phyloP scores from a whole-genome alignment of 2,888 invertebrate genomes.

The Micropterix aruncella region DNA sequence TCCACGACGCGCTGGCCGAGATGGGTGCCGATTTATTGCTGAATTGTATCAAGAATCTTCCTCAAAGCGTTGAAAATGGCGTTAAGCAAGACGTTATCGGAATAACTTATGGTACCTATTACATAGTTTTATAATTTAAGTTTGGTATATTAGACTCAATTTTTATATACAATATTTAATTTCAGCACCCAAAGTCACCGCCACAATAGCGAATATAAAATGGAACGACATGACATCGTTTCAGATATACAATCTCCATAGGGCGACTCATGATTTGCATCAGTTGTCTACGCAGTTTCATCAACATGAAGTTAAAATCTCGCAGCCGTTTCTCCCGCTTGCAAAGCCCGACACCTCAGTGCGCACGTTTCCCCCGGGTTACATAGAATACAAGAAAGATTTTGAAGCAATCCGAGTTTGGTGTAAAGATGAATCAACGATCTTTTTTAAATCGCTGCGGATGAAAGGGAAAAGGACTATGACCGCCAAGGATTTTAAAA shows the following conservation, averaged over 20 bases:
- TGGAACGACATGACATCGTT: constrained; percentile 51
- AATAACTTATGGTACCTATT: constrained; percentile 53
- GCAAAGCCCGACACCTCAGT: constrained; percentile 3
- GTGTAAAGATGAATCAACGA: constrained; percentile 49
- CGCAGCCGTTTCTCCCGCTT: constrained; percentile 31
- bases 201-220: constrained; percentile 42
- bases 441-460: constrained; percentile 49
- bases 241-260: constrained; percentile 54
- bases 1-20: constrained; percentile 47
- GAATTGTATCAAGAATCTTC: constrained; percentile 44
- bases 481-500: constrained; percentile 69
- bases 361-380: constrained; percentile 30
- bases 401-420: constrained; percentile 44
- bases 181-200: constrained; percentile 61
- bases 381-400: constrained; percentile 41
- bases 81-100: constrained; percentile 43
- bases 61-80: constrained; percentile 39
- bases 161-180: no score
- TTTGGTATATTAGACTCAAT: no score
- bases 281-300: constrained; percentile 47
- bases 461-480: constrained; percentile 58
- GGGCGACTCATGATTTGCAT: constrained; percentile 53
- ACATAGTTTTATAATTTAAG: constrained; percentile 5
- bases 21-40: constrained; percentile 55
- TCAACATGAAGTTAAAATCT: constrained; percentile 44